Evolutionary conservation across 2,797 vertebrate species (phyloP).

Genomic region (Eulemur coronatus): DNA sequence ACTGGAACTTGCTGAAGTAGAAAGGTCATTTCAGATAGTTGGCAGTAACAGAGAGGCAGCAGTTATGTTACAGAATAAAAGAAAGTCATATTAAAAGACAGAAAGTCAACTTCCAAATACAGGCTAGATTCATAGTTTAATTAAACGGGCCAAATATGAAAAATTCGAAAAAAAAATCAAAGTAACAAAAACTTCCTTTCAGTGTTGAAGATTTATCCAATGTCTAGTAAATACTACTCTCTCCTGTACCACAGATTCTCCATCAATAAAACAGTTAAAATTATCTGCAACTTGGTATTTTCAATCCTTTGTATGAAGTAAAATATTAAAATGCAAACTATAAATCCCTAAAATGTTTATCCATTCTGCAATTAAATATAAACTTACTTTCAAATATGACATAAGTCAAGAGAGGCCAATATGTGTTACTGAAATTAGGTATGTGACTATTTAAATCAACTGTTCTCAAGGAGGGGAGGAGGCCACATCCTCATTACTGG

Average conservation of each 20-base stretch:
- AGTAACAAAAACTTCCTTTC: background rate
- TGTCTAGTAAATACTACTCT: background rate
- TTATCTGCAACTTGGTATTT: background rate
- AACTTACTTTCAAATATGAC: slow-evolving; percentile 7
- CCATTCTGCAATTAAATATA: slow-evolving; percentile 8
- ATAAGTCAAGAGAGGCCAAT: background rate
- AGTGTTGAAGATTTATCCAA: background rate
- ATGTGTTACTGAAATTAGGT: background rate
- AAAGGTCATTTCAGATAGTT: background rate
- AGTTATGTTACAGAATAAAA: background rate
- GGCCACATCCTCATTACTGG: background rate
- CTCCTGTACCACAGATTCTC: background rate
- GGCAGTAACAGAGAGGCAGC: background rate
- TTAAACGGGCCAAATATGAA: background rate
- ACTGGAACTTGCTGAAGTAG: background rate
- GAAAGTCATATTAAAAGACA: background rate
- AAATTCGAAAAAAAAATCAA: slow-evolving; percentile 1
- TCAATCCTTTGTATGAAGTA: background rate
- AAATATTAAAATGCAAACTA: slow-evolving; percentile 17
- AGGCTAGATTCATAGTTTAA: background rate
- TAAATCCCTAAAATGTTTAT: slow-evolving; percentile 42
- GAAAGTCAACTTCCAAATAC: background rate
- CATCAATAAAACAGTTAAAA: background rate
- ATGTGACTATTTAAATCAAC: slow-evolving; percentile 14
- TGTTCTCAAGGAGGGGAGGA: background rate